Conservation (phyloP, 1,140 invertebrate species). For the Alviniconcha marisindica region DNA sequence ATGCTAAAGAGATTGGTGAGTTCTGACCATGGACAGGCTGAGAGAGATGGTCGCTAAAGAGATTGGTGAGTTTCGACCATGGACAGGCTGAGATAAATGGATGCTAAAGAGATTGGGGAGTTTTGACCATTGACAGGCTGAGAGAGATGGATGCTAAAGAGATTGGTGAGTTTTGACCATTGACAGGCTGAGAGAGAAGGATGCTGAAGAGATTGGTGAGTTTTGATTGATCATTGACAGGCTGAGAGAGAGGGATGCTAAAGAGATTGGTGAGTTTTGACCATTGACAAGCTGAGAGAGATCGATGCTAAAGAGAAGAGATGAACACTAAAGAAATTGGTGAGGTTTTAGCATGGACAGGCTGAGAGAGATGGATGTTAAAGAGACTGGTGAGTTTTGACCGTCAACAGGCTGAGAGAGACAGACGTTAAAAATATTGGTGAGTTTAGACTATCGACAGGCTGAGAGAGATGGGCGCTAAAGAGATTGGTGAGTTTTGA, state of each 20-base stretch:
- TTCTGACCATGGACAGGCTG: too few species aligned
- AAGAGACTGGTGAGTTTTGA: constrained; percentile 90
- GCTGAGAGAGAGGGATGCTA: too few species aligned
- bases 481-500: constrained; percentile 88
- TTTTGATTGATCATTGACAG: too few species aligned
- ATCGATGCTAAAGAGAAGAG: constrained; percentile 91
- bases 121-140: too few species aligned
- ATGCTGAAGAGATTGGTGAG: too few species aligned
- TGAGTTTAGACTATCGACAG: too few species aligned
- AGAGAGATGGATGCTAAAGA: too few species aligned
- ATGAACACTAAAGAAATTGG: constrained; percentile 92
- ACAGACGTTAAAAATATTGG: too few species aligned
- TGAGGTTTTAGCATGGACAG: constrained; percentile 84
- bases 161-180: too few species aligned
- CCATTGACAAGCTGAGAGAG: constrained; percentile 87
- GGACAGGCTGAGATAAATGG: constrained; percentile 89
- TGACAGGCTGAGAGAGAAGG: too few species aligned
- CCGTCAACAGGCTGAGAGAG: too few species aligned
- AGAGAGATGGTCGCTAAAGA: constrained; percentile 92
- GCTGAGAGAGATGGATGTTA: constrained; percentile 89
- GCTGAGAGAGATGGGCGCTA: too few species aligned
- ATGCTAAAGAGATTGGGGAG: constrained; percentile 88
- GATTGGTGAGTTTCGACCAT: constrained; percentile 87
- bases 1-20: constrained; percentile 88
- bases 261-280: constrained; percentile 89